Evolutionary conservation across 1,140 invertebrate species (phyloP), one percentile per base, ranked within the genome.

Genomic region (Heliothis virescens): DNA sequence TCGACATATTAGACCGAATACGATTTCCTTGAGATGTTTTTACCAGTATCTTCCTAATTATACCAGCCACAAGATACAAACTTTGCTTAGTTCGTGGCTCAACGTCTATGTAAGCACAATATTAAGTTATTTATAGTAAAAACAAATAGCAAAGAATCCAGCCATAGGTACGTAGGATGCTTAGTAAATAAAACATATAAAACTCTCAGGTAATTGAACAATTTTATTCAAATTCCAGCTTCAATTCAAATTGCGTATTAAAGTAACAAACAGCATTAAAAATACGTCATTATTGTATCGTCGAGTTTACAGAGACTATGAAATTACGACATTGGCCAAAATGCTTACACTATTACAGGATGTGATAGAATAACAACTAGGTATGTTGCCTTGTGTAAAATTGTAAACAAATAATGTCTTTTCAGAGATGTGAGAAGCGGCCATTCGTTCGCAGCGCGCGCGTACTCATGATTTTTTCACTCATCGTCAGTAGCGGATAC

Each of bases 151-250:
- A 16, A 55, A n/a, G 53, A n/a, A n/a, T 55, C 4, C 16, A 59
- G 57, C 57, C 10, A 12, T 59, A 21, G 21, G 11, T 21, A 26
- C 57, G 12, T 11, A 11, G 15, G 11, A 12, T 2, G 9, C 1
- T 47, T 1, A 65, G 10, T 50, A 48, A 62, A 75, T 50, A 52
- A 50, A 75, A 62, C 41, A 72, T 26, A 16, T 7, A 41, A 29
- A 77, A 77, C 34, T 65, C 41, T 48, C 60, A 77, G 65, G 15
- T 41, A 41, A 77, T 65, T 77, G 48, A 77, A 65, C 74, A 34
- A 67, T 67, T 65, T 77, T 65, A 41, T 53, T 34, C 13, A 12
- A 29, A 15, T 52, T 65, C 26, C 62, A 77, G 21, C 47, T 77
- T 77, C 26, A 53, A 16, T 74, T 48, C 67, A 72, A n/a, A 26